These are phyloP conservation scores for Phoxinus dragarum DNA, from an alignment of 2,797 vertebrate species.

Conservation along the genomic window DNA sequence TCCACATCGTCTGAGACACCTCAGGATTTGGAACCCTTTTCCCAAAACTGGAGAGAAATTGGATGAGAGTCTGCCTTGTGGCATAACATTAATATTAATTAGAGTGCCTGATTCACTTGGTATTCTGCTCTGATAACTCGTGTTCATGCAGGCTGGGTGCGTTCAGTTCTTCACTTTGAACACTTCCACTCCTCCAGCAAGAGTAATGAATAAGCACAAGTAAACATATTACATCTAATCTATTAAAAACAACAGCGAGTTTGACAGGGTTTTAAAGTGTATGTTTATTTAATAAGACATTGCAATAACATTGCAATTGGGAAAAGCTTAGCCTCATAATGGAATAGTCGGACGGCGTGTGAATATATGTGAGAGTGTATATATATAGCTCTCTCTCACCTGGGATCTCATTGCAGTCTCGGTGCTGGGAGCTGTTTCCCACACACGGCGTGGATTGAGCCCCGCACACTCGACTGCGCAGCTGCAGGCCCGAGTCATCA, in stretches of 20 bases:
- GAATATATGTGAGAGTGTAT: background rate
- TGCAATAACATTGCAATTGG: constrained; percentile 16
- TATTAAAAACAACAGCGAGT: constrained; percentile 49
- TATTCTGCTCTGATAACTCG: constrained; percentile 65
- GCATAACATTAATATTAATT: constrained; percentile 78
- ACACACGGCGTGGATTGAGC: constrained; percentile 78
- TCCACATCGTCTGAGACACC: constrained; percentile 62
- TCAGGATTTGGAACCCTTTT: constrained; percentile 66
- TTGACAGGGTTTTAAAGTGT: constrained; percentile 45
- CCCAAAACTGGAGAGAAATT: constrained; percentile 71
- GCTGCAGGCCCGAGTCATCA: constrained; percentile 87
- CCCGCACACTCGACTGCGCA: constrained; percentile 87
- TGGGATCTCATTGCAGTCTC: constrained; percentile 94
- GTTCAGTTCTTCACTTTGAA: constrained; percentile 64
- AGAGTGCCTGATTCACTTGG: constrained; percentile 66
- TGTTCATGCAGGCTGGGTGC: constrained; percentile 61
- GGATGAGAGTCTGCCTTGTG: constrained; percentile 71
- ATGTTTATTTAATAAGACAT: constrained; percentile 47
- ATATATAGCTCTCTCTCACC: constrained; percentile 74
- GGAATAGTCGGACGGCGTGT: background rate
- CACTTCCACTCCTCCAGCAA: constrained; percentile 38
- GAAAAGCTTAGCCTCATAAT: constrained; percentile 20
- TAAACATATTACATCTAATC: constrained; percentile 57
- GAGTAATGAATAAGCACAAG: constrained; percentile 47
- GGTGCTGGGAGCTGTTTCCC: constrained; percentile 91